Evolutionary conservation across 2,113 vertebrate genomes (phyloP).

Genomic region (Leucoraja erinaceus): DNA sequence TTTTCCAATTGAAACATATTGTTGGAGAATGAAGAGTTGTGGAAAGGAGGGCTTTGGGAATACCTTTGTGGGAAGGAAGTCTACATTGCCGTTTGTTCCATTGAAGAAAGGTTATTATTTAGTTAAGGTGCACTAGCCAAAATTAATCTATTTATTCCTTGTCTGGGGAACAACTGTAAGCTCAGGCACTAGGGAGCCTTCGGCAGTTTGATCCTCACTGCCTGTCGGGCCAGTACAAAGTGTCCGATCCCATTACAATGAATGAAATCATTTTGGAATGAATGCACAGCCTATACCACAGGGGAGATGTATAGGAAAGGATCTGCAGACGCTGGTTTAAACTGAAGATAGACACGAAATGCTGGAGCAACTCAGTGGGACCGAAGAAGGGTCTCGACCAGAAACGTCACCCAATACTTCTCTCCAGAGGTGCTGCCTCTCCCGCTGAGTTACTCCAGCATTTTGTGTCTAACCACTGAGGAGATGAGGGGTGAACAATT

Average conservation of each 20-base stretch:
- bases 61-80: no score
- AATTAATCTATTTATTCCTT: background rate
- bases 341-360: no score
- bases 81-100: background rate
- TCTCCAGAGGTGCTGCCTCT: no score
- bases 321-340: no score
- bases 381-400: no score
- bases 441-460: no score
- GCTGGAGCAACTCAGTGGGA: no score
- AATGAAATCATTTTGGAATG: constrained; percentile 13
- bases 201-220: background rate
- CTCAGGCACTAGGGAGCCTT: background rate
- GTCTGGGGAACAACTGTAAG: background rate
- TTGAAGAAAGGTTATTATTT: background rate
- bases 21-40: background rate
- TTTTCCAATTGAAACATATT: background rate
- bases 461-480: background rate
- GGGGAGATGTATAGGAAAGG: no score
- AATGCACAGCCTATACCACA: background rate
- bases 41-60: background rate
- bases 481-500: background rate
- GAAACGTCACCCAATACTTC: no score
- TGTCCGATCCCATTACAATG: background rate
- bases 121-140: background rate
- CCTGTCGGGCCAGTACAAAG: background rate